These are phyloP conservation scores for Clivina fossor DNA, from an alignment of 2,888 invertebrate genomes.

Conservation along the genomic window DNA sequence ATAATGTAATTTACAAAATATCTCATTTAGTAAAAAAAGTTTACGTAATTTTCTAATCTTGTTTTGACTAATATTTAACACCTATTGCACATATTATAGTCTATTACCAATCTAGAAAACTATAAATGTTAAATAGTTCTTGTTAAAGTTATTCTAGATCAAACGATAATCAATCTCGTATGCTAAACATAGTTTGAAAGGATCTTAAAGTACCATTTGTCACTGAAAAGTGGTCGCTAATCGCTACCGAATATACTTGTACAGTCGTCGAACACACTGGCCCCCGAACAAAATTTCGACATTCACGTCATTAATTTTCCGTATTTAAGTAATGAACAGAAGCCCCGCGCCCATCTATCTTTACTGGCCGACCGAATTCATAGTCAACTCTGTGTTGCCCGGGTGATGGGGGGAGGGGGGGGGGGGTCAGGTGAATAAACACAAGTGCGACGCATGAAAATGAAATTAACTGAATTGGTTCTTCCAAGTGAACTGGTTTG, in stretches of 20 bases:
- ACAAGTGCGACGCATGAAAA: constrained; percentile 24
- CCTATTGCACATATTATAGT: too few species aligned
- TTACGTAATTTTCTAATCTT: too few species aligned
- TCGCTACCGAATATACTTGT: constrained; percentile 18
- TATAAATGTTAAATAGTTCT: too few species aligned
- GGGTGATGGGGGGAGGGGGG: not conserved
- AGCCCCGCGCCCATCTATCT: constrained; percentile 25
- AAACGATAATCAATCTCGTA: constrained; percentile 13
- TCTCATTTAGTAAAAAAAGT: too few species aligned
- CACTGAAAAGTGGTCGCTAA: constrained; percentile 8
- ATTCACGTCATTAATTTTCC: constrained; percentile 26
- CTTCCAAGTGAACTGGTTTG: not conserved
- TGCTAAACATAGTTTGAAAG: constrained; percentile 1
- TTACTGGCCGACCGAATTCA: not conserved
- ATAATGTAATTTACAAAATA: too few species aligned
- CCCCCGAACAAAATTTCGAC: not conserved
- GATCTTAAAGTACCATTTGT: constrained; percentile 8
- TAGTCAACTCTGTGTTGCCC: not conserved
- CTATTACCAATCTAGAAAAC: too few species aligned
- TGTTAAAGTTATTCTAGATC: too few species aligned
- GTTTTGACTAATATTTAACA: too few species aligned
- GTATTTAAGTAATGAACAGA: constrained; percentile 31
- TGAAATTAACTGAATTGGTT: constrained; percentile 30
- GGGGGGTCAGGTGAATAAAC: constrained; percentile 27
- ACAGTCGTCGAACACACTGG: constrained; percentile 4